phyloP scores from a whole-genome alignment of 2,113 vertebrate species.

The Nestor notabilis region DNA sequence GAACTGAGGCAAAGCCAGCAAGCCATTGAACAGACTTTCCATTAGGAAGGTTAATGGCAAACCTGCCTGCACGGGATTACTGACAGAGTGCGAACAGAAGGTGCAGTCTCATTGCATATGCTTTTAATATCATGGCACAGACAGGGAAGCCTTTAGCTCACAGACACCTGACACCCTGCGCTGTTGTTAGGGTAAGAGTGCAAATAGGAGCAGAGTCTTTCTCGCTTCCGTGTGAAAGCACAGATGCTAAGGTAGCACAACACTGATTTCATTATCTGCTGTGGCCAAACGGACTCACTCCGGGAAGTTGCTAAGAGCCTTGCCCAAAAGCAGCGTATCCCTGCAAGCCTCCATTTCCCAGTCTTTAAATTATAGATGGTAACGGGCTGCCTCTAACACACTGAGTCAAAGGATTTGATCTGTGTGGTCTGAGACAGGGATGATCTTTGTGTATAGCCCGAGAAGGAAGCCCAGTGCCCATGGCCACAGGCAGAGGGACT shows the following conservation, averaged over 20 bases:
- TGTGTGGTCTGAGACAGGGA: neutral
- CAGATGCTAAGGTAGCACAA: neutral
- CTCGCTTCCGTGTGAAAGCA: neutral
- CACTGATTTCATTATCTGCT: neutral
- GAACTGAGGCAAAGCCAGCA: neutral
- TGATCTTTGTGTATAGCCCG: neutral
- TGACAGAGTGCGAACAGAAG: slow-evolving; percentile 36
- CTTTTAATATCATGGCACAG: slow-evolving; percentile 35
- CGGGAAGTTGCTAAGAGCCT: neutral
- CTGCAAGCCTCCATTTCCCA: neutral
- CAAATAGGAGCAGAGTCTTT: neutral
- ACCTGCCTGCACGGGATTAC: slow-evolving; percentile 33
- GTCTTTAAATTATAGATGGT: fast-evolving
- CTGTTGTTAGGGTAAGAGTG: neutral
- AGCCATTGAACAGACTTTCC: slow-evolving; percentile 5
- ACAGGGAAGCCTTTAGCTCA: neutral
- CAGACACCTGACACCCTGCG: slow-evolving; percentile 28
- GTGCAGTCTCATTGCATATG: slow-evolving; percentile 50
- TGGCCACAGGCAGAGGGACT: fast-evolving
- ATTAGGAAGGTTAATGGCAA: slow-evolving; percentile 44
- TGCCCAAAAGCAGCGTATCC: neutral
- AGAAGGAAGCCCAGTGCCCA: neutral
- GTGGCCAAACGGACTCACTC: fast-evolving
- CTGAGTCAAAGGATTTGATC: neutral
- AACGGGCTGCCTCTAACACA: fast-evolving